These are phyloP conservation scores for Meteorus colon DNA, from an alignment of 2,888 invertebrate species.

Conservation along the genomic window DNA sequence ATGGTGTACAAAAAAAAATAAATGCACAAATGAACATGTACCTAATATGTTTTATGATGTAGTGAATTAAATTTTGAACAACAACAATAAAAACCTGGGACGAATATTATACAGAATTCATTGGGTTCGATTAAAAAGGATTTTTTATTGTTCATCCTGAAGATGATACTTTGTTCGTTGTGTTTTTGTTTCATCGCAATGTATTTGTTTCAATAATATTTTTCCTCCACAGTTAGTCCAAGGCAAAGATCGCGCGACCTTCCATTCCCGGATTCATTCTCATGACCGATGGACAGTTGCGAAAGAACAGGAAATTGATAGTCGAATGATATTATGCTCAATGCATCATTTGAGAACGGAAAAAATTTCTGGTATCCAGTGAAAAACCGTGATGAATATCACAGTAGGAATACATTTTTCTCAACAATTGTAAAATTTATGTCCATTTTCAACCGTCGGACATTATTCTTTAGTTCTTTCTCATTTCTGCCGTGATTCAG, in stretches of 20 bases:
- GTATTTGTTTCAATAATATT: conserved; percentile 20
- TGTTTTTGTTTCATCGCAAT: background rate
- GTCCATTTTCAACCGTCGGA: background rate
- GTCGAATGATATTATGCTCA: background rate
- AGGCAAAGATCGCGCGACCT: conserved; percentile 40
- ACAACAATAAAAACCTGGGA: too few relatives aligned
- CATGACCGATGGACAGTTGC: background rate
- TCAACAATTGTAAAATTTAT: conserved; percentile 5
- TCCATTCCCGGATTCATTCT: conserved; percentile 33
- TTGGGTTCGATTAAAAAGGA: too few relatives aligned
- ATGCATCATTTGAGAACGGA: background rate
- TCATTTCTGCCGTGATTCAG: conserved; percentile 62
- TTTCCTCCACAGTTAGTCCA: conserved; percentile 14
- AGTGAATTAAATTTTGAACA: too few relatives aligned
- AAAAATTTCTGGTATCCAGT: background rate
- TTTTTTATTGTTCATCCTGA: background rate
- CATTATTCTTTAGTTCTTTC: conserved; percentile 53
- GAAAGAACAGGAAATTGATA: background rate
- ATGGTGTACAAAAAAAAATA: too few relatives aligned
- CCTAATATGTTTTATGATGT: too few relatives aligned
- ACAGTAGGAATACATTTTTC: background rate
- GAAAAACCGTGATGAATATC: background rate
- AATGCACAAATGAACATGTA: too few relatives aligned
- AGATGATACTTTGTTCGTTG: background rate
- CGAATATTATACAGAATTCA: too few relatives aligned